These are phyloP conservation scores for Eilema griseolum DNA, from an alignment of 2,888 invertebrate genomes.

Conservation along the genomic window DNA sequence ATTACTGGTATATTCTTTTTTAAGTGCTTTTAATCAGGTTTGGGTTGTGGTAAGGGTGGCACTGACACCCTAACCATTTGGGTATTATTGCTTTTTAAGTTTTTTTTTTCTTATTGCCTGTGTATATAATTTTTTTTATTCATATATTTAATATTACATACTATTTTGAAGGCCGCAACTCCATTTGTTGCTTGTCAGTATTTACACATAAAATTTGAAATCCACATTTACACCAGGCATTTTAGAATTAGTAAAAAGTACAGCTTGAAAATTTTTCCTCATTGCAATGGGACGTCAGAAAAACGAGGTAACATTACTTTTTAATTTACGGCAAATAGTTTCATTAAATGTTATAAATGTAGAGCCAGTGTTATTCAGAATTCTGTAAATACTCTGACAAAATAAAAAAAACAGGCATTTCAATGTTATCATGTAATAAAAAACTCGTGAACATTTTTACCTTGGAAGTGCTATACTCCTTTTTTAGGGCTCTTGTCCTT, in stretches of 20 bases:
- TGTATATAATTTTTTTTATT: neutral
- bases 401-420: too few species aligned
- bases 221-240: neutral
- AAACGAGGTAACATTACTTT: neutral
- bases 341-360: too few species aligned
- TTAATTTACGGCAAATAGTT: too few species aligned
- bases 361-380: too few species aligned
- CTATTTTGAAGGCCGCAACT: neutral
- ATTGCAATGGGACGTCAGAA: neutral
- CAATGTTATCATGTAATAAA: too few species aligned
- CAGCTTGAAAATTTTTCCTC: neutral
- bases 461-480: too few species aligned
- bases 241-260: neutral
- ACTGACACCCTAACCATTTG: neutral
- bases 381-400: too few species aligned
- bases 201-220: neutral
- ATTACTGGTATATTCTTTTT: conserved; percentile 2
- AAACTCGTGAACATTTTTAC: too few species aligned
- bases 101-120: neutral
- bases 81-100: neutral
- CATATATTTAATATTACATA: neutral
- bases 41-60: neutral
- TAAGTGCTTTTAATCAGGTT: conserved; percentile 5
- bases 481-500: too few species aligned
- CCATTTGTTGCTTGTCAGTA: conserved; percentile 12